Base-by-base conservation (phyloP, 2,888 invertebrate genomes). In the Lepeophtheirus nordmannii region DNA sequence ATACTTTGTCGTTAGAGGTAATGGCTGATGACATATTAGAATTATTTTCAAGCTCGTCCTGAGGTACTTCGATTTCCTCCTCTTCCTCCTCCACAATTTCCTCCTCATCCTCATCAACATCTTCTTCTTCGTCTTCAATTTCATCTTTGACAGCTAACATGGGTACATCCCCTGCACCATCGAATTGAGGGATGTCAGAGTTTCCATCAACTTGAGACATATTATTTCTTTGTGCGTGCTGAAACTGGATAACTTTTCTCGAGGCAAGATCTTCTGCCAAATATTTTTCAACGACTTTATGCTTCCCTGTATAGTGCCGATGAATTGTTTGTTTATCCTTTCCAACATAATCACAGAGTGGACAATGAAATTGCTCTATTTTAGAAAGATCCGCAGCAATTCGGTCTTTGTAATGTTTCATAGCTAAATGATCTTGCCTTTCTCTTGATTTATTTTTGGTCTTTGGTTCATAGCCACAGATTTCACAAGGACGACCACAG, bases 381-480 rank as follows among this genome's bases (percentile, higher is more conserved):
- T 41, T 38, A n/a, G 63, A 23, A 1, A 63, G 56, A 38, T 63
- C 63, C 11, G 63, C 20, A n/a, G 17, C n/a, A 30, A 63, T 63
- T 23, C 40, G 10, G 17, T 66, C 60, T 40, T 58, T 59, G 39
- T 38, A 66, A 60, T 66, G 66, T 7, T 60, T 60, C 60, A 60
- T 66, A 39, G 66, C 66, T 11, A 66, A 30, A 37, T 66, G 66
- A 56, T 66, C 66, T 22, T 38, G 38, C n/a, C 66, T 38, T 22
- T 66, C 66, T n/a, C 66, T 12, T 10, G 66, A 60, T 41, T 66
- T 66, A 30, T 66, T 66, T 41, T 66, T 66, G 39, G 66, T 66
- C 41, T 66, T 66, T n/a, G 66, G 66, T 23, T 60, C 60, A 46
- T 58, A 66, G n/a, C 66, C 66, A 41, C 66, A 66, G 10, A 66